Conservation (phyloP, 2,797 vertebrate genomes). For the Cyclopterus lumpus region DNA sequence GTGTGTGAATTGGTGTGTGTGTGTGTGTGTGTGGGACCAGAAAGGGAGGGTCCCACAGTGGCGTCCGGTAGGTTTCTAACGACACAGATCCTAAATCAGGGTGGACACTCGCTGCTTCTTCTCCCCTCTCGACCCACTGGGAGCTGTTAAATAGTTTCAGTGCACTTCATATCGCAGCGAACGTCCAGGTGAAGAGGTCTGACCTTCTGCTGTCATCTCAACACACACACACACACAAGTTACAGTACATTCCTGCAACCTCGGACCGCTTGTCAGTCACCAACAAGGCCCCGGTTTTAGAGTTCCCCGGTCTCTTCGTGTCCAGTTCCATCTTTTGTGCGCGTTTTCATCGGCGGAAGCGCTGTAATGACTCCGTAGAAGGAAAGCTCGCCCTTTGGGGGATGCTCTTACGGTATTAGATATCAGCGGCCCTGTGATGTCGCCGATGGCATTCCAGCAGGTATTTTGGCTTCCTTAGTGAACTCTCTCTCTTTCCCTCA, state of each 20-base stretch:
- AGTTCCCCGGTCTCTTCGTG: conserved; percentile 16
- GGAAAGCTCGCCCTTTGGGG: conserved; percentile 15
- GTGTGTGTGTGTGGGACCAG: no score
- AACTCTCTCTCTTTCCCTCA: conserved; percentile 20
- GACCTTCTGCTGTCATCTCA: not conserved
- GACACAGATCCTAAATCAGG: conserved; percentile 45
- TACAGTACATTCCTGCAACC: conserved; percentile 22
- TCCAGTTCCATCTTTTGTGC: conserved; percentile 64
- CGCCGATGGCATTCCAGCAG: conserved; percentile 28
- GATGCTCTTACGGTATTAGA: conserved; percentile 39
- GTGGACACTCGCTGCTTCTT: not conserved
- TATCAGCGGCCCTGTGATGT: conserved; percentile 42
- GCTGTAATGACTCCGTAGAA: conserved; percentile 40
- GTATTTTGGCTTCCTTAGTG: conserved; percentile 34
- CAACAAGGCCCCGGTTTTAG: conserved; percentile 25
- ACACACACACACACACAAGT: not conserved
- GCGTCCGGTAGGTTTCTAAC: conserved; percentile 27
- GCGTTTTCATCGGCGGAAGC: conserved; percentile 68
- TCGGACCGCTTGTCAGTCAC: conserved; percentile 8
- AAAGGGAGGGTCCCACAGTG: conserved; percentile 31
- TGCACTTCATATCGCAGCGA: conserved; percentile 15
- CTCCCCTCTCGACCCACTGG: conserved; percentile 8
- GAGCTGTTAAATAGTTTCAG: conserved; percentile 27
- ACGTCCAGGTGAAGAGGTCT: conserved; percentile 2
- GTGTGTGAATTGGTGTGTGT: conserved; percentile 24